phyloP scores from a whole-genome alignment of 2,113 vertebrate species.

The Anguilla rostrata region DNA sequence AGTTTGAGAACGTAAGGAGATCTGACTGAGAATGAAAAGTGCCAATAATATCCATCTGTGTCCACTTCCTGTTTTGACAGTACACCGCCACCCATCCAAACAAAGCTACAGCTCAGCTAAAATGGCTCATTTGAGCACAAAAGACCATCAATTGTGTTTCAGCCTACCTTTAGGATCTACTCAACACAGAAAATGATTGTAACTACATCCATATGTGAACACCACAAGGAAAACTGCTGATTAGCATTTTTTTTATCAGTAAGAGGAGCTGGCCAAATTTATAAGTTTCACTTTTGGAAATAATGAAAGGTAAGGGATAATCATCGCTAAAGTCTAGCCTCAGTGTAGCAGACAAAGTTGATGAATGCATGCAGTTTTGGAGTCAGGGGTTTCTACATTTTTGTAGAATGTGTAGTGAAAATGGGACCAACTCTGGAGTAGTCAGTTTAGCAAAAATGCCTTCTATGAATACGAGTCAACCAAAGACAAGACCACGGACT shows the following conservation, averaged over 20 bases:
- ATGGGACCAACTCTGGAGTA: background rate
- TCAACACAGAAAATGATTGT: constrained; percentile 38
- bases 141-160: constrained; percentile 26
- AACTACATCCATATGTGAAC: constrained; percentile 45
- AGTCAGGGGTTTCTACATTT: background rate
- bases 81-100: constrained; percentile 45
- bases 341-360: background rate
- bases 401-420: too few species aligned
- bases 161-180: constrained; percentile 9
- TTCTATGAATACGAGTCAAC: background rate
- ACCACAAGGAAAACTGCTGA: background rate
- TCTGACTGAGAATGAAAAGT: background rate
- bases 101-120: constrained; percentile 20
- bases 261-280: background rate
- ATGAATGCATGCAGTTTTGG: background rate
- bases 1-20: background rate
- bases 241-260: constrained; percentile 18
- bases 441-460: background rate
- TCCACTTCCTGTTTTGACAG: constrained; percentile 38
- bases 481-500: background rate
- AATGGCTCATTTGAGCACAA: constrained; percentile 30
- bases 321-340: background rate
- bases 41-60: constrained; percentile 17
- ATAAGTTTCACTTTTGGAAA: background rate
- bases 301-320: background rate